phyloP scores from a whole-genome alignment of 2,113 vertebrate species.

The Dascyllus trimaculatus region DNA sequence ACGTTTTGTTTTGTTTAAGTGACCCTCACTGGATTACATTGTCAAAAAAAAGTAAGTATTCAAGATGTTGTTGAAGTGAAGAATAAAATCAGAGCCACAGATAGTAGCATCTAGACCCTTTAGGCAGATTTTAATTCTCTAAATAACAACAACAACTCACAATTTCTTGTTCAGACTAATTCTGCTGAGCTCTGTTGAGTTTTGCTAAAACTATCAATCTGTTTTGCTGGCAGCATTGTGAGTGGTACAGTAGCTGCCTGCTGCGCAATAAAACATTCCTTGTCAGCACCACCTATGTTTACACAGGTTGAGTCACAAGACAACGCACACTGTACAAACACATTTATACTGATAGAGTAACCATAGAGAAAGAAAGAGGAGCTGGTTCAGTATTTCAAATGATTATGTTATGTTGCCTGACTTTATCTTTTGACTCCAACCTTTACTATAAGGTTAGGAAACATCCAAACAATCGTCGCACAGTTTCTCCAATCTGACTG shows the following conservation, averaged over 20 bases:
- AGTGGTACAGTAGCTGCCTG: slow-evolving; percentile 7
- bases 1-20: not conserved
- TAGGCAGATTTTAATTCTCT: not conserved
- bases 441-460: too few species aligned
- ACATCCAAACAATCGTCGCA: too few species aligned
- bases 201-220: not conserved
- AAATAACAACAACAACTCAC: not conserved
- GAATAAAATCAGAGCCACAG: not conserved
- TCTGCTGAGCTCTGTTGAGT: not conserved
- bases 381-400: slow-evolving; percentile 1
- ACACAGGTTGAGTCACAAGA: slow-evolving; percentile 79
- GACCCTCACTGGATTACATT: not conserved
- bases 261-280: slow-evolving; percentile 36
- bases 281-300: slow-evolving; percentile 80
- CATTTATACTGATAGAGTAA: not conserved
- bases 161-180: slow-evolving; percentile 7
- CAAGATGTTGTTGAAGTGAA: too few species aligned
- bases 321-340: slow-evolving; percentile 27
- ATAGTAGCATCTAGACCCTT: not conserved
- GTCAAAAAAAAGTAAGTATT: not conserved
- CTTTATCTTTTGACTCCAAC: too few species aligned
- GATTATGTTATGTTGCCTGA: too few species aligned
- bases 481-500: not conserved
- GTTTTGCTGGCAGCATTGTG: slow-evolving; percentile 8
- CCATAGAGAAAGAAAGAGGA: not conserved